Base-by-base conservation (phyloP, 2,888 invertebrate genomes). In the Cecidostiba fungosa region DNA sequence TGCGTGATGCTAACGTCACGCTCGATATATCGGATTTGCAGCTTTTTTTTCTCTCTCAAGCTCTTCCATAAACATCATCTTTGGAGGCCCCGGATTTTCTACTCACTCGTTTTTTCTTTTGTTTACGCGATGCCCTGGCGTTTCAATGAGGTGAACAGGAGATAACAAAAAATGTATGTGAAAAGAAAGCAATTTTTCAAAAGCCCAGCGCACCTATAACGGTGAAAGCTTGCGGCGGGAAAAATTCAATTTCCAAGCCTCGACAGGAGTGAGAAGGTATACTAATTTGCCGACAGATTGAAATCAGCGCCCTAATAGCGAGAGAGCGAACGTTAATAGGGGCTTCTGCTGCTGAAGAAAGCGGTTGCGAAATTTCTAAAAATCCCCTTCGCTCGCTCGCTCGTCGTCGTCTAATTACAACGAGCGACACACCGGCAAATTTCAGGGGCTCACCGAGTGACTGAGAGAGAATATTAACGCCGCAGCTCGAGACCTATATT, bases 401-500 rank as follows among this genome's bases (percentile, higher is more conserved):
- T 26, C 4, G 50, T 12, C 23, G 50, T 70, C 36, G 70, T 70
- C 78, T 84, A 73, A 84, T 84, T 84, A 84, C 43, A 78, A 77
- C 29, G 43, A n/a, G 59, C 59, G 29, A n/a, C 54, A 36, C 32
- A 36, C 54, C 47, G 32, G 77, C 16, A 47, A 77, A 77, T 77
- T 83, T 83, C 43, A 10, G 5, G 19, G 47, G 72, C 39, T 72
- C 39, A 23, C 72, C 43, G 43, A 26, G 50, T n/a, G 62, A 43
- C 43, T 32, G 8, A 59, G 36, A 19, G 59, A 72, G 73, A 84
- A 73, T 84, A 84, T 84, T 84, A 78, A 47, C 73, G 70, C 1
- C 70, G n/a, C 14, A 8, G 59, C 62, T 36, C 85, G 47, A 87
- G 86, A 87, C 77, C 88, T 83, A 87, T 87, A 85, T 87, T 88